A percentile compares a stretch with the other conserved stretches of the same genome.
Conservation (phyloP, 2,888 invertebrate genomes). For the Eumacrocentrus americanus region DNA sequence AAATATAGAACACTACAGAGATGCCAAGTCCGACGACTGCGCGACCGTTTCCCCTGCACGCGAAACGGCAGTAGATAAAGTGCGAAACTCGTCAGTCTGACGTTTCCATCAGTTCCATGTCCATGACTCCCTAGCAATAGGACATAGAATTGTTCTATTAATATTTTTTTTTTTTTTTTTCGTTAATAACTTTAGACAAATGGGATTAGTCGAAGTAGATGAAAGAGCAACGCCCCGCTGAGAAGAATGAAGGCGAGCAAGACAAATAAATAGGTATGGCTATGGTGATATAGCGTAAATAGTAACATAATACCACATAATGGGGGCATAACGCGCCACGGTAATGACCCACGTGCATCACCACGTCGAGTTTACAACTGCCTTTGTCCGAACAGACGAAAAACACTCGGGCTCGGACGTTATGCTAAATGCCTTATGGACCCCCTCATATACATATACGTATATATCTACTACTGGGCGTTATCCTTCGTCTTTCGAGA, state of each 20-base stretch:
- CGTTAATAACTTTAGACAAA: not conserved
- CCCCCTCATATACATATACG: not conserved
- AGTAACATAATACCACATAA: constrained; percentile 60
- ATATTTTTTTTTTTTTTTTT: not conserved
- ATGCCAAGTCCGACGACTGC: constrained; percentile 36
- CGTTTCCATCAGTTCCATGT: too few species aligned
- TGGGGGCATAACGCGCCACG: constrained; percentile 52
- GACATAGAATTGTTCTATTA: too few species aligned
- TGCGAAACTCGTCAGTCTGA: constrained; percentile 11
- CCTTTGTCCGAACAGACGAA: constrained; percentile 42
- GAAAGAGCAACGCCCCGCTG: constrained; percentile 27
- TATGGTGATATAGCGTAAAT: constrained; percentile 54
- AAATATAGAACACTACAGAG: not conserved
- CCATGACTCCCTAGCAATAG: too few species aligned
- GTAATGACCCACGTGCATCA: constrained; percentile 51
- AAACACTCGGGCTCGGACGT: too few species aligned
- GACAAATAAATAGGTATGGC: constrained; percentile 50
- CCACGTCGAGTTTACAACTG: constrained; percentile 17
- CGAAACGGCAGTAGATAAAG: constrained; percentile 15
- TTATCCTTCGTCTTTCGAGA: constrained; percentile 20
- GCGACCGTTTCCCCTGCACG: constrained; percentile 34
- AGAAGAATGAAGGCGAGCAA: constrained; percentile 45
- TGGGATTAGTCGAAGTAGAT: not conserved
- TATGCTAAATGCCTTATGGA: too few species aligned
- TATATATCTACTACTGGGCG: constrained; percentile 3